phyloP scores from a whole-genome alignment of 2,888 invertebrate genomes.

The Amphipoea oculea region DNA sequence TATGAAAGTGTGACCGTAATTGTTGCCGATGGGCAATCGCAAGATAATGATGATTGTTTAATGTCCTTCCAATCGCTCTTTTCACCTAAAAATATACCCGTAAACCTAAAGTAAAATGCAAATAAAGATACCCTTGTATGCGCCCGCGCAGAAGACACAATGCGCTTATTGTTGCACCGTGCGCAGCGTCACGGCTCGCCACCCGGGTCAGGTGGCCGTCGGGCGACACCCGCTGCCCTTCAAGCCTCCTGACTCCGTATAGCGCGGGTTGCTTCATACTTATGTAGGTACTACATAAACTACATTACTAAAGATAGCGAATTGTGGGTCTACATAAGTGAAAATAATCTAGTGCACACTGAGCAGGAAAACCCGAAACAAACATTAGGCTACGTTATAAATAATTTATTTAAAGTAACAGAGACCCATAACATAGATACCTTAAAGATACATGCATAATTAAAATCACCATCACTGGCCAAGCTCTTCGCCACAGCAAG shows the following conservation, averaged over 20 bases:
- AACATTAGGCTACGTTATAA: not conserved
- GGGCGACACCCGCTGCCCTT: slow-evolving; percentile 50
- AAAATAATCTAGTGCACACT: not conserved
- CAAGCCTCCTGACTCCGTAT: slow-evolving; percentile 49
- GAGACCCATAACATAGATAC: not conserved
- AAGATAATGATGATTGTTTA: not conserved
- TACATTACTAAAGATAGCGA: not conserved
- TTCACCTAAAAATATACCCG: not conserved
- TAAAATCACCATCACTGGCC: not conserved
- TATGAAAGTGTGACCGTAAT: not conserved
- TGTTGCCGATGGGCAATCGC: not conserved
- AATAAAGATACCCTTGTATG: slow-evolving; percentile 6
- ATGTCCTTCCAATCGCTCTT: not conserved
- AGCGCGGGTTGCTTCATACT: slow-evolving; percentile 2
- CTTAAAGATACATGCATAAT: too few relatives aligned
- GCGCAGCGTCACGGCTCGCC: slow-evolving; percentile 40
- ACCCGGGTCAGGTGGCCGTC: slow-evolving; percentile 28
- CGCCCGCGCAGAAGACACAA: slow-evolving; percentile 39
- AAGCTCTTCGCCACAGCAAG: not conserved
- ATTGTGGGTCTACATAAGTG: not conserved
- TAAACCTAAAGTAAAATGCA: not conserved
- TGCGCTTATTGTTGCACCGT: slow-evolving; percentile 45
- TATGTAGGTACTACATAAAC: not conserved
- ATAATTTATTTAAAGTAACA: not conserved
- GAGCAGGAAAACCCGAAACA: not conserved